These are phyloP conservation scores for Forbesichthys papilliferus DNA, from an alignment of 2,113 vertebrate genomes.

Conservation along the genomic window DNA sequence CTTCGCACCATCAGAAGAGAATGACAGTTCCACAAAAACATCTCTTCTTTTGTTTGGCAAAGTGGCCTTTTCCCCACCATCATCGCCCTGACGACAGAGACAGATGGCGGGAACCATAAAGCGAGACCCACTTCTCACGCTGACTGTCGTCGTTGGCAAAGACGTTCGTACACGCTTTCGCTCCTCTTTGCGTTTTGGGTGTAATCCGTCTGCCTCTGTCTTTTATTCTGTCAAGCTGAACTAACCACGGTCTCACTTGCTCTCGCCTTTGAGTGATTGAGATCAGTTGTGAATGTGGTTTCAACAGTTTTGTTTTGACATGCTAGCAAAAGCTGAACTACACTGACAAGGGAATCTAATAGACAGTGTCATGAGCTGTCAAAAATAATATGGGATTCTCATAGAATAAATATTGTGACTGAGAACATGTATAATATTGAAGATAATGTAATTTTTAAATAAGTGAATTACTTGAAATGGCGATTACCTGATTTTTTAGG, in stretches of 20 bases:
- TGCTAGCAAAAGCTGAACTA: neutral
- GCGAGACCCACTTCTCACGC: conserved; percentile 16
- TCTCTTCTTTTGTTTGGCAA: conserved; percentile 22
- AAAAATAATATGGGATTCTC: neutral
- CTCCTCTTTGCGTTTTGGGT: conserved; percentile 2
- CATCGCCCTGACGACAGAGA: conserved; percentile 49
- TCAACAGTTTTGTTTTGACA: neutral
- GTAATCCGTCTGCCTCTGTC: neutral
- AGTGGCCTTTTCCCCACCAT: conserved; percentile 27
- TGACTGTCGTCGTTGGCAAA: conserved; percentile 19
- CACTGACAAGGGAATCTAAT: neutral
- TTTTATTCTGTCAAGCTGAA: neutral
- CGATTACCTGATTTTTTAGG: no score
- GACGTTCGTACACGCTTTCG: conserved; percentile 21
- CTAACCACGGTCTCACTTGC: neutral
- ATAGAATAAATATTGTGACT: no score
- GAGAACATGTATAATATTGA: no score
- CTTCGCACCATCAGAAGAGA: neutral
- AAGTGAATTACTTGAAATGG: no score
- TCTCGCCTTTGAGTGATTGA: neutral
- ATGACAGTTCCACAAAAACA: neutral
- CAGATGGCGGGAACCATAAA: conserved; percentile 48
- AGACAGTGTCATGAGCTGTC: neutral
- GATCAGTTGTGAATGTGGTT: no score
- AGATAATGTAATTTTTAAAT: no score